Evolutionary conservation across 2,797 vertebrate genomes (phyloP).

Genomic region (Mallotus villosus): DNA sequence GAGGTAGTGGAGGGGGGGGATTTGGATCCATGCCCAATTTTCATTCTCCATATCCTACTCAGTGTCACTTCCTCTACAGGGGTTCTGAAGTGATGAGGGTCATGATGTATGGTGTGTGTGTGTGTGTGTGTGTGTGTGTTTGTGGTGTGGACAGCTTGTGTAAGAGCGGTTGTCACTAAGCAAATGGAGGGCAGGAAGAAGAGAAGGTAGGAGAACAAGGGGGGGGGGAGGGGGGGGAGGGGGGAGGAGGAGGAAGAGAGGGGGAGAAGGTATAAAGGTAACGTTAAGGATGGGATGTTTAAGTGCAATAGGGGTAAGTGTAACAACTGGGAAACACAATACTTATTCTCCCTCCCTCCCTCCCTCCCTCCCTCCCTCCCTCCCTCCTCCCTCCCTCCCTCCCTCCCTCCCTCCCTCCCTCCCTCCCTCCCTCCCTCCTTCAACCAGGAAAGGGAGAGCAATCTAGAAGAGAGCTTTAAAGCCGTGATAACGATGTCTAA

Average conservation of each 20-base stretch:
- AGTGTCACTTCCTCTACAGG: conserved; percentile 4
- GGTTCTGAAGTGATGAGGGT: conserved; percentile 2
- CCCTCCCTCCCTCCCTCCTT: conserved; percentile 25
- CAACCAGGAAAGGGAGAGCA: conserved; percentile 16
- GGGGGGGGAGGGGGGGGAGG: neutral
- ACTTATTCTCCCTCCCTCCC: conserved; percentile 33
- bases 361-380: conserved; percentile 26
- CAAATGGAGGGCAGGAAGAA: neutral
- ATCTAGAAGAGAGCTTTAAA: conserved; percentile 49
- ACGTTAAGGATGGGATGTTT: conserved; percentile 14
- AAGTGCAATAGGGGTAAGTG: neutral
- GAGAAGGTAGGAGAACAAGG: neutral
- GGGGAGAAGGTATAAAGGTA: neutral
- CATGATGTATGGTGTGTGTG: conserved; percentile 7
- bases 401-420: conserved; percentile 26
- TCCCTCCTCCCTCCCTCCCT: conserved; percentile 26
- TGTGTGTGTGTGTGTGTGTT: conserved; percentile 10
- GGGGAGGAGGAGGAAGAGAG: neutral
- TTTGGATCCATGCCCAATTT: conserved; percentile 13
- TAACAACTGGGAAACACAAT: conserved; percentile 17
- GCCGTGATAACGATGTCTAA: conserved; percentile 63
- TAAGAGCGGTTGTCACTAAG: neutral
- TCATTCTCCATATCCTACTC: conserved; percentile 12
- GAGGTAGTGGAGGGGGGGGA: neutral
- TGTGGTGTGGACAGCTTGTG: too few species aligned